Percentiles rank a stretch among this genome's conserved stretches.
These are phyloP conservation scores for Oncorhynchus tshawytscha DNA, from an alignment of 2,113 vertebrate species.

Conservation along the genomic window DNA sequence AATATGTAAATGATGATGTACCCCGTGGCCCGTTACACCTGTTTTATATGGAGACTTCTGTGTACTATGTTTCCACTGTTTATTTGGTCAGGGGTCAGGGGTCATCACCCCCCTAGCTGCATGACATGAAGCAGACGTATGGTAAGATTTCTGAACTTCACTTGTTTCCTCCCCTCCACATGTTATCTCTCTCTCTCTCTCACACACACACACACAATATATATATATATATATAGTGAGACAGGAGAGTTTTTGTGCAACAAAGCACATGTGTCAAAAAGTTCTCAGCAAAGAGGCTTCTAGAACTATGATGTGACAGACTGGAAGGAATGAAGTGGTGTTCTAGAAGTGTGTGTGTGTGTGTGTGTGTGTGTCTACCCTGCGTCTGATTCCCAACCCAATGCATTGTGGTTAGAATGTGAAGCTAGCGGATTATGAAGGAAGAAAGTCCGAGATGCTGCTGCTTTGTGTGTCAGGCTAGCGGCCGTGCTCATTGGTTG, in stretches of 20 bases:
- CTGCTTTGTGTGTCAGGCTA: conserved; percentile 70
- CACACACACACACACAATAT: too few species aligned
- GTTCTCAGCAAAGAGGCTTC: conserved; percentile 73
- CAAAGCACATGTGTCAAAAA: conserved; percentile 72
- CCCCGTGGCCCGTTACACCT: conserved; percentile 90
- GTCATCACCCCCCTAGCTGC: background rate
- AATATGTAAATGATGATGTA: conserved; percentile 86
- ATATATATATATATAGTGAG: conserved; percentile 57
- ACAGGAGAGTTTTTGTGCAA: conserved; percentile 71
- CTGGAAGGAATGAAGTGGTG: conserved; percentile 67
- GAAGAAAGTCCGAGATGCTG: conserved; percentile 66
- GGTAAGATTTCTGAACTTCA: background rate
- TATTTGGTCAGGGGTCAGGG: conserved; percentile 36
- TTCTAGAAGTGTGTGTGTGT: conserved; percentile 28
- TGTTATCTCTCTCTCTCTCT: conserved; percentile 54
- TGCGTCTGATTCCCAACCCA: conserved; percentile 72
- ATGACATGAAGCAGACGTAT: too few species aligned
- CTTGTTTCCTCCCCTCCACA: conserved; percentile 11
- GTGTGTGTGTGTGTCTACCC: conserved; percentile 1
- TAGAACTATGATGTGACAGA: conserved; percentile 69
- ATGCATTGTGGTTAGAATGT: conserved; percentile 78
- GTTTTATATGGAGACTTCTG: conserved; percentile 92
- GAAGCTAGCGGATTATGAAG: conserved; percentile 74
- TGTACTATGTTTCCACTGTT: conserved; percentile 80
- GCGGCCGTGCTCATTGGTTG: conserved; percentile 76